Percentiles rank a stretch among this genome's conserved stretches.
phyloP scores from a whole-genome alignment of 2,797 vertebrate species.

The Muraenolepis orangiensis region DNA sequence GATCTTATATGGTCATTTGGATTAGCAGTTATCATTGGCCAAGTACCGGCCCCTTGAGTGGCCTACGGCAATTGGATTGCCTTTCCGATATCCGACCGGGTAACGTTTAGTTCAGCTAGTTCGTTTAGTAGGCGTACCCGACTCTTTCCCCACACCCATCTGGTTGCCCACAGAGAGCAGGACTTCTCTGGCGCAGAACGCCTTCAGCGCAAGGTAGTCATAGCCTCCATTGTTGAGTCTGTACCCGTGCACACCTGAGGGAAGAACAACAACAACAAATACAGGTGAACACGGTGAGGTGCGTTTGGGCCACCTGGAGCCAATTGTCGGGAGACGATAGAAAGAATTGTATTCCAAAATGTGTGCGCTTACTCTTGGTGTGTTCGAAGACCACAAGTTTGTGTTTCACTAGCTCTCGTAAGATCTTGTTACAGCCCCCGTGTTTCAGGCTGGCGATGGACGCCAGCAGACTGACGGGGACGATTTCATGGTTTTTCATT shows the following conservation, averaged over 20 bases:
- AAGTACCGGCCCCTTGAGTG: not conserved
- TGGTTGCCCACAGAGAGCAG: constrained; percentile 91
- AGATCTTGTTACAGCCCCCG: constrained; percentile 93
- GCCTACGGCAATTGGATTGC: not conserved
- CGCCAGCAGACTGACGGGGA: constrained; percentile 87
- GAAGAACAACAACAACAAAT: not conserved
- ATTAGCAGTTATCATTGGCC: not conserved
- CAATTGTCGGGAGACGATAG: no score
- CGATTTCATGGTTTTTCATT: constrained; percentile 98
- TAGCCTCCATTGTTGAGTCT: constrained; percentile 90
- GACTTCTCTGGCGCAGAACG: constrained; percentile 85
- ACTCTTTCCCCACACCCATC: constrained; percentile 98
- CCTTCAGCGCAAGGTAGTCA: constrained; percentile 94
- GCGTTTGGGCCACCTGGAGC: not conserved
- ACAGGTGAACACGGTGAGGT: not conserved
- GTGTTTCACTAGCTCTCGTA: constrained; percentile 92
- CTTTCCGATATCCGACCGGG: not conserved
- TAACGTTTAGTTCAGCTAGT: not conserved
- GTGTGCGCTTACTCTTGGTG: constrained; percentile 81
- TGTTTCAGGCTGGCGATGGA: constrained; percentile 94
- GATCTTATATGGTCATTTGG: not conserved
- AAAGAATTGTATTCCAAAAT: not conserved
- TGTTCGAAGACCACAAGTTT: constrained; percentile 87
- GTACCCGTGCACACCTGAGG: constrained; percentile 89
- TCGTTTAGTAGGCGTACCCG: constrained; percentile 69